These are phyloP conservation scores for Arbacia lixula DNA, from an alignment of 53 echinoderm and acorn worm species.

Conservation along the genomic window DNA sequence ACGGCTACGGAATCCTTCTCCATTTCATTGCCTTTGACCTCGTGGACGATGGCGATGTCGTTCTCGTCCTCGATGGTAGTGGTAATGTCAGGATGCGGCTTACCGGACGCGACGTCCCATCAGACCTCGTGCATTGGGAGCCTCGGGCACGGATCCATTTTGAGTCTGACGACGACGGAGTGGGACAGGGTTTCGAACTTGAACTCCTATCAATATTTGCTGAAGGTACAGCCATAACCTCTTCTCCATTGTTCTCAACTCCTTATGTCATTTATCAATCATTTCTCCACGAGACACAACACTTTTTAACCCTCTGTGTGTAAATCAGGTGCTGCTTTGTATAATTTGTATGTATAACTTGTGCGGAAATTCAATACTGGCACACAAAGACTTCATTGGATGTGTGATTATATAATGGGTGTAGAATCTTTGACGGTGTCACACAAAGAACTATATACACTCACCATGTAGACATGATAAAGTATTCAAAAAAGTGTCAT, in stretches of 20 bases:
- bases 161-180: neutral
- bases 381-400: too few species aligned
- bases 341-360: too few species aligned
- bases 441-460: too few species aligned
- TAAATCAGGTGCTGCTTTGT: too few species aligned
- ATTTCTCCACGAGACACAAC: too few species aligned
- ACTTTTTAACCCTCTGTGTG: too few species aligned
- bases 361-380: too few species aligned
- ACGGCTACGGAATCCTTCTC: slow-evolving; percentile 5
- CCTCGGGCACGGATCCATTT: slow-evolving; percentile 8
- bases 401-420: too few species aligned
- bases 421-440: too few species aligned
- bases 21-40: slow-evolving; percentile 32
- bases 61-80: neutral
- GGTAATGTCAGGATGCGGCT: neutral
- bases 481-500: too few species aligned
- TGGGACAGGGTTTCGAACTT: slow-evolving; percentile 9
- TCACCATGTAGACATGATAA: too few species aligned
- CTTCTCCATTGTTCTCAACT: neutral
- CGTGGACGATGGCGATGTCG: slow-evolving; percentile 1
- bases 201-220: slow-evolving; percentile 6
- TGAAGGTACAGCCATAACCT: neutral
- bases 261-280: neutral
- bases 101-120: slow-evolving; percentile 1
- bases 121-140: neutral